Percentiles rank a stretch among this genome's conserved stretches.
Conservation (phyloP, 2,797 vertebrate species). For the Cossypha niveicapilla region DNA sequence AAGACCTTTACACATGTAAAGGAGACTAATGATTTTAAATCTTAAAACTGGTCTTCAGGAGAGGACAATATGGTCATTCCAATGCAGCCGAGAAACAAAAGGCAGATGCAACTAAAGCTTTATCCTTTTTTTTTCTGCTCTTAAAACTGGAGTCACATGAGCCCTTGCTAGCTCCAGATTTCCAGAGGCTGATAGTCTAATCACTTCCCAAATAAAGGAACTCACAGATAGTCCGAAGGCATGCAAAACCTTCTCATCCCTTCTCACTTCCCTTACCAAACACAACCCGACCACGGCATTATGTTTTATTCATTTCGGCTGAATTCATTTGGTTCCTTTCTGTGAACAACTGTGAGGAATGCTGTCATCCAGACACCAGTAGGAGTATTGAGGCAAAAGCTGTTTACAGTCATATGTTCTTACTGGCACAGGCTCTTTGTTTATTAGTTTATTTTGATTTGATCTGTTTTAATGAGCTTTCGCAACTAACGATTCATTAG, state of each 20-base stretch:
- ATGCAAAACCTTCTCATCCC: neutral
- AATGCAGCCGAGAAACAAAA: slow-evolving; percentile 50
- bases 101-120: slow-evolving; percentile 49
- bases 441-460: neutral
- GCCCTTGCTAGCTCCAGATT: slow-evolving; percentile 18
- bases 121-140: slow-evolving; percentile 19
- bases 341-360: neutral
- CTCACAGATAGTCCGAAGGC: neutral
- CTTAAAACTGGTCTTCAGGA: slow-evolving; percentile 32
- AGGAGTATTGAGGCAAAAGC: neutral
- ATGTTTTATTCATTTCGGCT: neutral
- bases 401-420: neutral
- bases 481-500: neutral
- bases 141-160: slow-evolving; percentile 39
- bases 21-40: slow-evolving; percentile 52
- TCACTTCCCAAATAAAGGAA: slow-evolving; percentile 5
- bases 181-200: slow-evolving; percentile 48
- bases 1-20: slow-evolving; percentile 49
- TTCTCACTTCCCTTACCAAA: neutral
- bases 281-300: neutral
- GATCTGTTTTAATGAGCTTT: neutral
- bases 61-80: slow-evolving; percentile 39
- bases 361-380: neutral
- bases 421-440: neutral
- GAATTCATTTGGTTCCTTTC: neutral